phyloP scores from a whole-genome alignment of 2,888 invertebrate species.

The Heliconius ismenius region DNA sequence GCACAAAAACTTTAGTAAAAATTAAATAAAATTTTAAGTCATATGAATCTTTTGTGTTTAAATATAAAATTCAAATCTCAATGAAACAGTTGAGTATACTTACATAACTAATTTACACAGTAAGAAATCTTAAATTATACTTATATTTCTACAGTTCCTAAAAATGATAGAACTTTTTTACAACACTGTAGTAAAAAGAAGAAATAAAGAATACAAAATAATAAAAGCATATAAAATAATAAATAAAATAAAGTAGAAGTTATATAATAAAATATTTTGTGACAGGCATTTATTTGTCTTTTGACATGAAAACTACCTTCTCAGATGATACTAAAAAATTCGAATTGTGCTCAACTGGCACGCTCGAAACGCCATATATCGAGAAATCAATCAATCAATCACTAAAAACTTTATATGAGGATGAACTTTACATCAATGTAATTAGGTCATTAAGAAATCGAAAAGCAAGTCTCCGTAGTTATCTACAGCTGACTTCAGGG shows the following conservation, averaged over 20 bases:
- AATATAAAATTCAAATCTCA: conserved; percentile 1
- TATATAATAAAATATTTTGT: not conserved
- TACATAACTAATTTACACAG: not conserved
- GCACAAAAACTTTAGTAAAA: not conserved
- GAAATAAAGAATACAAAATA: not conserved
- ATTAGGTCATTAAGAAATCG: too few relatives aligned
- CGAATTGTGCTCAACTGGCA: too few relatives aligned
- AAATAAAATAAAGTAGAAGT: not conserved
- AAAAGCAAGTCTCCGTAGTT: too few relatives aligned
- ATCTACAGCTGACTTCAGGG: too few relatives aligned
- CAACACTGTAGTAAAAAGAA: not conserved
- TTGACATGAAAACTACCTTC: not conserved
- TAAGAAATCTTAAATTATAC: not conserved
- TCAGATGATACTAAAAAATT: not conserved
- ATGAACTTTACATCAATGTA: too few relatives aligned
- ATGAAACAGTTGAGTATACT: not conserved
- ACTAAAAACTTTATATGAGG: too few relatives aligned
- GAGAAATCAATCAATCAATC: too few relatives aligned
- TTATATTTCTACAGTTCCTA: not conserved
- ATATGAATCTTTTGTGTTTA: not conserved
- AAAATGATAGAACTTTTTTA: not conserved
- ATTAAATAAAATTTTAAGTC: not conserved
- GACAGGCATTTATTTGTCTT: not conserved
- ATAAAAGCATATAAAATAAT: not conserved
- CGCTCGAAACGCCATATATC: too few relatives aligned